phyloP scores from a whole-genome alignment of 2,888 invertebrate genomes.

The Pollenia griseotomentosa region DNA sequence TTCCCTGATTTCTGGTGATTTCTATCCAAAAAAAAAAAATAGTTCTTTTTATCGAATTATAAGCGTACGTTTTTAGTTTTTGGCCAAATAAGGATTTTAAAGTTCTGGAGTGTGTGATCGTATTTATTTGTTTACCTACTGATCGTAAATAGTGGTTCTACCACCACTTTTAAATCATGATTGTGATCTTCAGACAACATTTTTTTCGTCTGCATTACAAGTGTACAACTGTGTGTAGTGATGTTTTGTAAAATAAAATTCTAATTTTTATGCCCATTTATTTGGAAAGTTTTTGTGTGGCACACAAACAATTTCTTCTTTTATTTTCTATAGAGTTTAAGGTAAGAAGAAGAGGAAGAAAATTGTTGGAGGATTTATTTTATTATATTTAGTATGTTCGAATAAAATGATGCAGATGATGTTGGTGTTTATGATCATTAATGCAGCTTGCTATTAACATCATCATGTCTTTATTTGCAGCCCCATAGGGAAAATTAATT shows the following conservation, averaged over 20 bases:
- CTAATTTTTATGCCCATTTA: conserved; percentile 72
- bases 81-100: not conserved
- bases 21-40: too few relatives aligned
- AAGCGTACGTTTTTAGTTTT: not conserved
- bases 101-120: conserved; percentile 22
- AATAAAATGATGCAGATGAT: conserved; percentile 29
- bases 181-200: conserved; percentile 83
- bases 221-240: not conserved
- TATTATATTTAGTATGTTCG: not conserved
- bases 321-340: conserved; percentile 9
- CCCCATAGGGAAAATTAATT: conserved; percentile 80
- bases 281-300: conserved; percentile 47
- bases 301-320: conserved; percentile 22
- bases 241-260: conserved; percentile 78
- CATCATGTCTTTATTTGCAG: conserved; percentile 72
- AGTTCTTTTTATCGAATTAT: too few relatives aligned
- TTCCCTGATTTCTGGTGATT: too few relatives aligned
- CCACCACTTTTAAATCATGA: conserved; percentile 77
- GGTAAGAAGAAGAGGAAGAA: conserved; percentile 31
- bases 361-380: conserved; percentile 29
- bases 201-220: conserved; percentile 76
- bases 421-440: conserved; percentile 68
- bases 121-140: conserved; percentile 56
- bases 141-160: not conserved
- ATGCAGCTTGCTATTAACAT: conserved; percentile 3